Percentiles rank a stretch among this genome's conserved stretches.
Evolutionary conservation across 2,113 vertebrate species (phyloP).

Genomic region (Piprites chloris): DNA sequence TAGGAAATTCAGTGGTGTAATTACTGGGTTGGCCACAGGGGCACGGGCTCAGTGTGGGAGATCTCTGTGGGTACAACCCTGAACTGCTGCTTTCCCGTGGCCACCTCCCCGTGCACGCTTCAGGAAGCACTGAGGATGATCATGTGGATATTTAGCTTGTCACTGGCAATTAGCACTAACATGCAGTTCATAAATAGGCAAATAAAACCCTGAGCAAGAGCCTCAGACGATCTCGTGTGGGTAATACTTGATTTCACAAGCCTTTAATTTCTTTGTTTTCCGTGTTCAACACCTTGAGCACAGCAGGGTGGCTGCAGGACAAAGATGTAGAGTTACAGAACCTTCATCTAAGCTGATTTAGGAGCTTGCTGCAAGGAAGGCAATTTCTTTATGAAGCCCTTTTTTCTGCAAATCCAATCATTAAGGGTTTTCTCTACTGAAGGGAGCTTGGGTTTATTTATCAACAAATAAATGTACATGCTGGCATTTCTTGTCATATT

Average conservation of each 20-base stretch:
- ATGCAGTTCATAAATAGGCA: neutral
- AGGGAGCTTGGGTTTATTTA: neutral
- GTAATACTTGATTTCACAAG: neutral
- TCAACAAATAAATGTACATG: neutral
- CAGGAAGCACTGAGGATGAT: neutral
- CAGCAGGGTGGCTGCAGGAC: neutral
- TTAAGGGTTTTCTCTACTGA: neutral
- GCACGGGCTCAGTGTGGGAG: accelerated
- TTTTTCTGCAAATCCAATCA: neutral
- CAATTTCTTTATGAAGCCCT: neutral
- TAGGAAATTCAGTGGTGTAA: neutral
- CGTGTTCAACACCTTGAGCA: neutral
- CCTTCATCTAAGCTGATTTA: neutral
- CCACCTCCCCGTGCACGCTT: neutral
- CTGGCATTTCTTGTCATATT: neutral
- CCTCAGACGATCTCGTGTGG: neutral
- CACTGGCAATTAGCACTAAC: neutral
- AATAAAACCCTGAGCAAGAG: neutral
- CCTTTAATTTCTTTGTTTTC: neutral
- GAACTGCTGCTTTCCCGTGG: neutral
- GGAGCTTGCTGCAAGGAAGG: neutral
- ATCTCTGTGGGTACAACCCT: neutral
- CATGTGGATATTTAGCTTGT: neutral
- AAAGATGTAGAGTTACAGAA: neutral
- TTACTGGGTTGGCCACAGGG: accelerated